Evolutionary conservation across 2,888 invertebrate species (phyloP).

Genomic region (Euzophera pinguis): DNA sequence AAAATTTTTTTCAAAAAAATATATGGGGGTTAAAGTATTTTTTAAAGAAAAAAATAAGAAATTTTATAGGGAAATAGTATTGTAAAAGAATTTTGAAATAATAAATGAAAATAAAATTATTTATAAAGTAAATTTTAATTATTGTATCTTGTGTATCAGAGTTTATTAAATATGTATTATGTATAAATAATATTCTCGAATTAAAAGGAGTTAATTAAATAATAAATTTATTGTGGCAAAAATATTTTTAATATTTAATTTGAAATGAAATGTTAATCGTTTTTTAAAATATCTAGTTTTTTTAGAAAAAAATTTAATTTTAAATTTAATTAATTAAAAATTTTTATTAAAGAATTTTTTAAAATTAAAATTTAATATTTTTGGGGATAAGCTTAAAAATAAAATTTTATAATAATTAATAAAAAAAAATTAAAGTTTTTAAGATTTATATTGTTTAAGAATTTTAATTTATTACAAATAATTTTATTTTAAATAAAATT

Average conservation of each 20-base stretch:
- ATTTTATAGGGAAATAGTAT: constrained; percentile 79
- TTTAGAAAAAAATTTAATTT: constrained; percentile 79
- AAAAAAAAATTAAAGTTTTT: too few relatives aligned
- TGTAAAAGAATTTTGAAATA: constrained; percentile 17
- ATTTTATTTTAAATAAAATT: too few relatives aligned
- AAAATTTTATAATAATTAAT: too few relatives aligned
- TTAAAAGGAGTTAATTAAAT: too few relatives aligned
- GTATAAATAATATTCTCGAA: too few relatives aligned
- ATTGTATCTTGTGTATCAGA: constrained; percentile 46
- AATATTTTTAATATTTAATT: constrained; percentile 81
- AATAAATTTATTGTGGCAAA: too few relatives aligned
- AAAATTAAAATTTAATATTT: too few relatives aligned
- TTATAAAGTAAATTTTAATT: constrained; percentile 78
- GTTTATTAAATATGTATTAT: too few relatives aligned
- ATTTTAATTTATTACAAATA: constrained; percentile 71
- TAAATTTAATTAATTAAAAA: constrained; percentile 6
- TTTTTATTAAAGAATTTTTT: too few relatives aligned
- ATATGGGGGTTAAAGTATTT: too few relatives aligned
- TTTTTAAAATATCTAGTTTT: constrained; percentile 84
- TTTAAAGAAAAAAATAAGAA: constrained; percentile 56
- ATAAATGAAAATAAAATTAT: constrained; percentile 34
- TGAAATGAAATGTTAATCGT: constrained; percentile 83
- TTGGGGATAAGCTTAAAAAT: constrained; percentile 79
- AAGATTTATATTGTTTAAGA: constrained; percentile 65
- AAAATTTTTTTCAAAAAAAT: too few relatives aligned